Base-by-base conservation (phyloP, 2,888 invertebrate species). In the Macropis europaea region DNA sequence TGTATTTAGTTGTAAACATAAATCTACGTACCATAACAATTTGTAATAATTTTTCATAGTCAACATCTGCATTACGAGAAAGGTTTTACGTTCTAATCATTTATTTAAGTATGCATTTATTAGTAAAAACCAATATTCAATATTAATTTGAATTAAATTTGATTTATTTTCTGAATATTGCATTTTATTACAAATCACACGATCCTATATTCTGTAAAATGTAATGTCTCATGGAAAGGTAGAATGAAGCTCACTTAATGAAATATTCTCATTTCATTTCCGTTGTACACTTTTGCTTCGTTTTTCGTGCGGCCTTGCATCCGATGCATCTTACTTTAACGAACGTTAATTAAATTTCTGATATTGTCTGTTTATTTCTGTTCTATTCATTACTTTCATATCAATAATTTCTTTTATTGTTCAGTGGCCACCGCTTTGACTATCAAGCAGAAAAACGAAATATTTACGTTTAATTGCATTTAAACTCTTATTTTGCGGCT, bases 271-370 rank as follows among this genome's bases (percentile, higher is more conserved):
- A 17, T 53, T 38, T 38, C 26, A n/a, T 26, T 26, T 38, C 9
- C 5, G 11, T 19, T 22, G 7, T 17, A 24, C 13, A n/a, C 2
- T 42, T 42, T 19, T 19, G 19, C 22, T 42, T 22, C n/a, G n/a
- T 22, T 42, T 22, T 15, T 42, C n/a, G 42, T 22, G 19, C 22
- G 17, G 13, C n/a, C 9, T 13, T 17, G 9, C 30, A 22, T 34
- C 19, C 19, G 9, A 22, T 34, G 32, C 2, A 1, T 19, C 13
- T 13, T 5, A 15, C 13, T 34, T 17, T 24, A 22, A 34, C 32
- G 32, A 26, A 53, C 24, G 26, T 19, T 53, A 45, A 45, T 57
- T 57, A n/a, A 43, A 43, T 32, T 36, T 34, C 11, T n/a, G 17
- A 7, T 45, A 9, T 3, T 22, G 11, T 24, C 32, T 17, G 15